Conservation (phyloP, 2,888 invertebrate genomes). For the Argyresthia albistria region DNA sequence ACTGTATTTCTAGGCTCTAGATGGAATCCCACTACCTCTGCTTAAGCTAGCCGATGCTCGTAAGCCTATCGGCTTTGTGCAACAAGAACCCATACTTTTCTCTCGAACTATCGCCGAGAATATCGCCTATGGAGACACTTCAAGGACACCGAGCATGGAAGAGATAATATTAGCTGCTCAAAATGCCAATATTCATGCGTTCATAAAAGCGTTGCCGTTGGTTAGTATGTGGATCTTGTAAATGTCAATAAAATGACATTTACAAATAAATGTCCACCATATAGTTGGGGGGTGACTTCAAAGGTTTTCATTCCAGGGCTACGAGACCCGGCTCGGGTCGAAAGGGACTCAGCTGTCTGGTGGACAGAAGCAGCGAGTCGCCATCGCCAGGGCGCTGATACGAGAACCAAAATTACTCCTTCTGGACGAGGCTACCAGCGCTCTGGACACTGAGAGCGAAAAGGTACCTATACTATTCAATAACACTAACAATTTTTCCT, state of each 20-base stretch:
- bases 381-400: slow-evolving; percentile 88
- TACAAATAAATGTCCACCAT: too few species aligned
- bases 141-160: slow-evolving; percentile 73
- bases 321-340: slow-evolving; percentile 84
- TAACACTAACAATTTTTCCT: background rate
- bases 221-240: slow-evolving; percentile 71
- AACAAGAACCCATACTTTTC: slow-evolving; percentile 94
- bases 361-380: slow-evolving; percentile 89
- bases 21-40: slow-evolving; percentile 56
- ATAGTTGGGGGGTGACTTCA: too few species aligned
- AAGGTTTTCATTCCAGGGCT: slow-evolving; percentile 67
- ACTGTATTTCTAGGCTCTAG: slow-evolving; percentile 51
- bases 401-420: slow-evolving; percentile 83
- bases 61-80: slow-evolving; percentile 88
- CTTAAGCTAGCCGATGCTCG: slow-evolving; percentile 76
- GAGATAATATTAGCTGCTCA: slow-evolving; percentile 86
- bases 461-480: slow-evolving; percentile 58
- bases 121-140: slow-evolving; percentile 92
- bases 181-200: slow-evolving; percentile 90
- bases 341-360: slow-evolving; percentile 85
- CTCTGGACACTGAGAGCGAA: slow-evolving; percentile 89
- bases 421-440: slow-evolving; percentile 90
- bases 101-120: slow-evolving; percentile 91
- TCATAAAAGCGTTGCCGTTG: slow-evolving; percentile 82
- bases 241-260: background rate